Conservation (phyloP, 2,113 vertebrate species). For the Pedionomus torquatus region DNA sequence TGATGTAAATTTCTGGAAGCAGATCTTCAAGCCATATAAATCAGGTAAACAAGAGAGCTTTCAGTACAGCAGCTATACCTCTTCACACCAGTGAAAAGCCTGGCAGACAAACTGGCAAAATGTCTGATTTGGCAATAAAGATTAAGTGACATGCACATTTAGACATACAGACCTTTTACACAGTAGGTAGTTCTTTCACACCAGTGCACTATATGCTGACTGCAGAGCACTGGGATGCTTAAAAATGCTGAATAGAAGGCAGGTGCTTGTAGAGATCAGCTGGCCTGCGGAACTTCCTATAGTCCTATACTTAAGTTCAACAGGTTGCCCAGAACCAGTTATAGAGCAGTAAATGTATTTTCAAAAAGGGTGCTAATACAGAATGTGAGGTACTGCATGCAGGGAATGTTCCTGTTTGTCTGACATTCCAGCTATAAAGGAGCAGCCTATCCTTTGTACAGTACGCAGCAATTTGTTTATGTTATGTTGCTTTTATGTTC, state of each 20-base stretch:
- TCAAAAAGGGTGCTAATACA: not conserved
- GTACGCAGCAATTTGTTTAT: not conserved
- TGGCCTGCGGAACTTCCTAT: not conserved
- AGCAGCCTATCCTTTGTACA: not conserved
- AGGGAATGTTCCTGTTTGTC: not conserved
- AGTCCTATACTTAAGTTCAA: not conserved
- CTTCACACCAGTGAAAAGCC: not conserved
- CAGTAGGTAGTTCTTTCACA: not conserved
- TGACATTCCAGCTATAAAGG: not conserved
- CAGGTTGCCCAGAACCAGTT: not conserved
- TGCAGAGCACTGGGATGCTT: not conserved
- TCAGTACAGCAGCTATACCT: not conserved
- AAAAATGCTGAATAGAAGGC: not conserved
- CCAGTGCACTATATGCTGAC: not conserved
- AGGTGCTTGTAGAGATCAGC: not conserved
- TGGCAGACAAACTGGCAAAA: not conserved
- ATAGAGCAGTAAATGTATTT: not conserved
- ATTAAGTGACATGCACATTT: not conserved
- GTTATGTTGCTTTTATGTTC: not conserved
- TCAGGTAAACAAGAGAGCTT: not conserved
- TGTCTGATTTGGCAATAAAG: not conserved
- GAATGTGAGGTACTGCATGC: not conserved
- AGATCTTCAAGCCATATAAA: not conserved
- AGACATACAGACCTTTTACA: not conserved
- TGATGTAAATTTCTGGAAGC: not conserved